These are phyloP conservation scores for Nematostella vectensis DNA, from an alignment of 92 coral and sea anemone genomes.

Conservation along the genomic window DNA sequence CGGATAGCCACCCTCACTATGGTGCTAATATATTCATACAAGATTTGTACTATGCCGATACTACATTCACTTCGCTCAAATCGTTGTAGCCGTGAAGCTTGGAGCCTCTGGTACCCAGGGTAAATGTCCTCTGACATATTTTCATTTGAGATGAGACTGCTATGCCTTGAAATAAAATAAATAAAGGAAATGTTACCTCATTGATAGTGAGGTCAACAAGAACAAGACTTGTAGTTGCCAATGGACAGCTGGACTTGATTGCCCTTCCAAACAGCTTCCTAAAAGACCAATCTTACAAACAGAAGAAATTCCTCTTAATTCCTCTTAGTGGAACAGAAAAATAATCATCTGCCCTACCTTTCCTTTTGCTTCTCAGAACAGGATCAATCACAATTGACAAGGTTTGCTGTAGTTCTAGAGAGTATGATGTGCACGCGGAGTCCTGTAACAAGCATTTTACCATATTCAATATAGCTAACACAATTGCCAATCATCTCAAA, in stretches of 20 bases:
- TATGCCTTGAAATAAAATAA: no score
- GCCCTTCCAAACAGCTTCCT: slow-evolving; percentile 78
- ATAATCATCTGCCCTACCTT: not conserved
- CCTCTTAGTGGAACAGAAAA: not conserved
- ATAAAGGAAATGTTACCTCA: no score
- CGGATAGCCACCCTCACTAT: no score
- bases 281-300: slow-evolving; percentile 79
- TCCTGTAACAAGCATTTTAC: slow-evolving; percentile 69
- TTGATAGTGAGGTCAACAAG: slow-evolving; percentile 69
- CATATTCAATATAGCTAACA: no score
- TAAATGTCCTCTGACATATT: no score
- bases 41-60: no score
- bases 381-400: slow-evolving; percentile 90
- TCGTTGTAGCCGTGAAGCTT: no score
- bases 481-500: no score
- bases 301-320: not conserved
- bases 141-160: no score
- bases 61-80: no score
- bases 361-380: slow-evolving; percentile 37
- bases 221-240: slow-evolving; percentile 75
- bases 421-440: slow-evolving; percentile 40
- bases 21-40: no score
- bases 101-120: no score
- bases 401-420: slow-evolving; percentile 81
- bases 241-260: slow-evolving; percentile 65